A percentile compares a stretch with the other conserved stretches of the same genome.
phyloP scores from a whole-genome alignment of 2,888 invertebrate genomes.

The Nasonovia ribisnigri region DNA sequence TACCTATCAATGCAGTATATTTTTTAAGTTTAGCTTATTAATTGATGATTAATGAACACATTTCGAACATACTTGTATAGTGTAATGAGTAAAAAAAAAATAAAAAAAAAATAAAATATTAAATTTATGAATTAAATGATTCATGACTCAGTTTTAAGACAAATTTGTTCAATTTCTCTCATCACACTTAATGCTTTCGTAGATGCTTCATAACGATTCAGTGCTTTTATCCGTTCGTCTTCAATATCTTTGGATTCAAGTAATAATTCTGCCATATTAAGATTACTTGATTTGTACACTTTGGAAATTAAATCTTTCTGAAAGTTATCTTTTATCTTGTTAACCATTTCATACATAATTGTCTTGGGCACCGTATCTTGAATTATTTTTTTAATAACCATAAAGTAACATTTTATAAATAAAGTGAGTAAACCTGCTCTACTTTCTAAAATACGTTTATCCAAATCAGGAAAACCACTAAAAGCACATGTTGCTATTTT shows the following conservation, averaged over 20 bases:
- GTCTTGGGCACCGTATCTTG: conserved; percentile 33
- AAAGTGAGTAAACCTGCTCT: neutral
- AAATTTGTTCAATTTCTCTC: conserved; percentile 42
- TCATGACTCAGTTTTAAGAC: neutral
- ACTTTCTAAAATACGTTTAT: conserved; percentile 18
- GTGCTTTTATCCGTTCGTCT: neutral
- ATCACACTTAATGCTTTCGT: conserved; percentile 5
- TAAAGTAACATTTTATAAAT: conserved; percentile 48
- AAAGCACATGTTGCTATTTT: conserved; percentile 35
- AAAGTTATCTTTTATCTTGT: conserved; percentile 24
- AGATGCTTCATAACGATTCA: neutral
- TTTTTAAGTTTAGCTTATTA: neutral
- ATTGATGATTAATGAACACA: neutral
- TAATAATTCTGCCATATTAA: conserved; percentile 13
- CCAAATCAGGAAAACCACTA: neutral
- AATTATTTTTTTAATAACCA: conserved; percentile 46
- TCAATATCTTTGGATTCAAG: conserved; percentile 6
- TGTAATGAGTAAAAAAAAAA: neutral
- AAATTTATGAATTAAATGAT: neutral
- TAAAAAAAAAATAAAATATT: neutral
- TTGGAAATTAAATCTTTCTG: conserved; percentile 22
- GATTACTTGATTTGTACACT: conserved; percentile 37
- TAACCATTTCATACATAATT: conserved; percentile 51
- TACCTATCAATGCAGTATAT: neutral
- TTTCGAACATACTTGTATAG: neutral